Conservation (phyloP, 2,113 vertebrate genomes). For the Mesoclemmys tuberculata region DNA sequence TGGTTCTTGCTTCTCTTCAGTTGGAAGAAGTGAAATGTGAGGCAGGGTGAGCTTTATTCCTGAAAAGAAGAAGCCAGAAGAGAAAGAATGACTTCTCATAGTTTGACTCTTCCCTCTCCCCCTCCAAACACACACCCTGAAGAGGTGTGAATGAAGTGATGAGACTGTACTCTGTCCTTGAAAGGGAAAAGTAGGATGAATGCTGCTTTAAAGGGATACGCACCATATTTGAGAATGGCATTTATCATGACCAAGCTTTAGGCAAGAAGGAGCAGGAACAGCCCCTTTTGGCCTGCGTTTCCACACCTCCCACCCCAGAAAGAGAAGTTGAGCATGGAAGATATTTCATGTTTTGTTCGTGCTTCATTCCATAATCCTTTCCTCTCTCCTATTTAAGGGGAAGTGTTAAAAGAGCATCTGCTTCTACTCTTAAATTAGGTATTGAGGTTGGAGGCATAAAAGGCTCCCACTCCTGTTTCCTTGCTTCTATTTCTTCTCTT, state of each 20-base stretch:
- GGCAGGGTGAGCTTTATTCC: neutral
- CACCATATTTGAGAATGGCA: neutral
- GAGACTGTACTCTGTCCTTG: neutral
- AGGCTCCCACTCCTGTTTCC: neutral
- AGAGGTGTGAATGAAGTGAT: neutral
- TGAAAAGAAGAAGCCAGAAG: neutral
- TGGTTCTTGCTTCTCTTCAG: neutral
- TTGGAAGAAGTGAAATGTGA: neutral
- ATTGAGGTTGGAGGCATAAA: neutral
- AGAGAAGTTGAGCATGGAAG: neutral
- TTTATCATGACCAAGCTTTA: neutral
- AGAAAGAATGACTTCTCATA: fast-evolving
- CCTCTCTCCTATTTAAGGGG: neutral
- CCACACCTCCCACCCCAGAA: neutral
- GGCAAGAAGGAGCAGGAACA: neutral
- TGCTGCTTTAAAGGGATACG: neutral
- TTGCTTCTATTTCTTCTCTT: neutral
- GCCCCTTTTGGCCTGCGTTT: neutral
- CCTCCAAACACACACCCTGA: neutral
- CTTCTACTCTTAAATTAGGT: neutral
- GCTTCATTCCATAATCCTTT: neutral
- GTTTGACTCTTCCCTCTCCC: neutral
- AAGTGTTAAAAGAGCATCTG: neutral
- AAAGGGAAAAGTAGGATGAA: neutral
- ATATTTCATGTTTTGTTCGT: neutral